Conservation (phyloP, 2,888 invertebrate genomes). For the Poecilobothrus nobilitatus region DNA sequence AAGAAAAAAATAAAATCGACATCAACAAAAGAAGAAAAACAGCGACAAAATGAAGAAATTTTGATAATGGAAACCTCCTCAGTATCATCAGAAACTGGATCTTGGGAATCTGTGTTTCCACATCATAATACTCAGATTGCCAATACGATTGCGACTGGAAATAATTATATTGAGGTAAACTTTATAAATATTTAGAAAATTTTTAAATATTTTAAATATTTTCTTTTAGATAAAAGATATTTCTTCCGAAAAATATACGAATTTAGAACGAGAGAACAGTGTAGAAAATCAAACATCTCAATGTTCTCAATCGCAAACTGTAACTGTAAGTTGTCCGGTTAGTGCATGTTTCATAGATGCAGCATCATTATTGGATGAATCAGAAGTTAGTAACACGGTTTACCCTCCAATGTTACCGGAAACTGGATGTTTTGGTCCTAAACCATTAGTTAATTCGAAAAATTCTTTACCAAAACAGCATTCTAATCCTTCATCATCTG, state of each 20-base stretch:
- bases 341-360: constrained; percentile 69
- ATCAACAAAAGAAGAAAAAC: constrained; percentile 52
- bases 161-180: background rate
- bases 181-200: too few species aligned
- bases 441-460: background rate
- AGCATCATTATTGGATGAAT: constrained; percentile 63
- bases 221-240: background rate
- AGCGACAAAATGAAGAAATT: constrained; percentile 54
- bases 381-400: constrained; percentile 41
- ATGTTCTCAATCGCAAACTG: background rate
- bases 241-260: background rate
- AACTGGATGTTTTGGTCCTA: constrained; percentile 14
- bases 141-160: constrained; percentile 30
- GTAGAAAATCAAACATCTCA: background rate
- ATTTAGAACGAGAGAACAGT: constrained; percentile 22
- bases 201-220: background rate
- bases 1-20: constrained; percentile 24
- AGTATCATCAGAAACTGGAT: constrained; percentile 55
- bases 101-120: constrained; percentile 57
- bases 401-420: constrained; percentile 16
- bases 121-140: constrained; percentile 22
- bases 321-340: background rate
- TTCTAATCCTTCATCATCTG: too few species aligned
- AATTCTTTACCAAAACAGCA: background rate
- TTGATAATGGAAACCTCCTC: constrained; percentile 55